Conservation (phyloP, 2,797 vertebrate species). For the Rachycentron canadum region DNA sequence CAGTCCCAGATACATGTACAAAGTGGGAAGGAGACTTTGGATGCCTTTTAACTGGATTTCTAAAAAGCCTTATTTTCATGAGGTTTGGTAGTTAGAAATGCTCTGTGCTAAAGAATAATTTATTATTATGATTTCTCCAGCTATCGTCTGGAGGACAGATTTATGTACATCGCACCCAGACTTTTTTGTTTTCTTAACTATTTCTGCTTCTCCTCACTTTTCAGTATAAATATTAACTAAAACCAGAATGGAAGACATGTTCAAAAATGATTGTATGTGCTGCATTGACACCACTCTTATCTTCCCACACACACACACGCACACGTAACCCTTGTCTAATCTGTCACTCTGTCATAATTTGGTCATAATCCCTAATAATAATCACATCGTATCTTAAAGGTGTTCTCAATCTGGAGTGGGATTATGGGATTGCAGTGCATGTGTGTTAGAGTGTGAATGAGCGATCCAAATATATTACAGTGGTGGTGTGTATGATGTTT, state of each 20-base stretch:
- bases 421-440: conserved; percentile 82
- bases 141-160: not conserved
- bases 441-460: conserved; percentile 67
- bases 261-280: conserved; percentile 9
- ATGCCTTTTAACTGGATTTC: not conserved
- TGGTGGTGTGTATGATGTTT: conserved; percentile 28
- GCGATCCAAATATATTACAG: conserved; percentile 64
- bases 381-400: conserved; percentile 85
- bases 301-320: conserved; percentile 25
- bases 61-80: not conserved
- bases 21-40: not conserved
- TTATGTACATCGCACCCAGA: not conserved
- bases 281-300: not conserved
- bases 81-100: not conserved
- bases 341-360: conserved; percentile 84
- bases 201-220: not conserved
- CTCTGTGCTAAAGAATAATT: not conserved
- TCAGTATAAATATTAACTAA: not conserved
- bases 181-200: not conserved
- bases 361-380: conserved; percentile 83
- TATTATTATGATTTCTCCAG: not conserved
- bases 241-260: not conserved
- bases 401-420: conserved; percentile 86
- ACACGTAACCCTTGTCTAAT: conserved; percentile 72
- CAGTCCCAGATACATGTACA: not conserved